Evolutionary conservation across 2,113 vertebrate genomes (phyloP).

Genomic region (Coptodon rendalli): DNA sequence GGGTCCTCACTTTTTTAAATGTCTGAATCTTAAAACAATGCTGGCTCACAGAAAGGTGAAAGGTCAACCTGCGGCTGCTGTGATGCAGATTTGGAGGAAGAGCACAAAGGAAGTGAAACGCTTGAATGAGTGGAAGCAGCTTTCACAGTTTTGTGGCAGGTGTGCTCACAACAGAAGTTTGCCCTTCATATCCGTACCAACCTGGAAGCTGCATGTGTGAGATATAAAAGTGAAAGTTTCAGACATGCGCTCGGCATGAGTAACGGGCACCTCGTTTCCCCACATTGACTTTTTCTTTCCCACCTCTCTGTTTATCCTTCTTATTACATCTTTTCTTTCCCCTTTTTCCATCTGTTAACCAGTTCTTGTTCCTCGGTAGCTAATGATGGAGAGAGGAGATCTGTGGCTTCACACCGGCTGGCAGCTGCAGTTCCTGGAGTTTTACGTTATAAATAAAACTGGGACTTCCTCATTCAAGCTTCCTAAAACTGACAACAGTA

Average conservation of each 20-base stretch:
- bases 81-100: background rate
- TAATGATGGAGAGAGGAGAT: background rate
- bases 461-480: background rate
- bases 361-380: accelerated
- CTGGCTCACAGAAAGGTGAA: background rate
- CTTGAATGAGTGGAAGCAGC: background rate
- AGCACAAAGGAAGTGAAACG: background rate
- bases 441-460: background rate
- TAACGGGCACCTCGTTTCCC: background rate
- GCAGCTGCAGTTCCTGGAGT: background rate
- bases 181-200: background rate
- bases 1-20: background rate
- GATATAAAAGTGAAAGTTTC: background rate
- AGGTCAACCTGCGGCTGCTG: accelerated
- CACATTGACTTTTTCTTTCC: background rate
- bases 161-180: background rate
- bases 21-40: background rate
- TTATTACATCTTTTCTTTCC: background rate
- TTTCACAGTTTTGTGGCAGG: background rate
- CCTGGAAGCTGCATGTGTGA: background rate
- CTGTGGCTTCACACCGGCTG: background rate
- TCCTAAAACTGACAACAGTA: background rate
- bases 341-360: background rate
- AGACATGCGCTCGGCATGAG: accelerated
- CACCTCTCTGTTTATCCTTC: background rate